These are phyloP conservation scores for Poliocrania exsul DNA, from an alignment of 2,797 vertebrate genomes.

Conservation along the genomic window DNA sequence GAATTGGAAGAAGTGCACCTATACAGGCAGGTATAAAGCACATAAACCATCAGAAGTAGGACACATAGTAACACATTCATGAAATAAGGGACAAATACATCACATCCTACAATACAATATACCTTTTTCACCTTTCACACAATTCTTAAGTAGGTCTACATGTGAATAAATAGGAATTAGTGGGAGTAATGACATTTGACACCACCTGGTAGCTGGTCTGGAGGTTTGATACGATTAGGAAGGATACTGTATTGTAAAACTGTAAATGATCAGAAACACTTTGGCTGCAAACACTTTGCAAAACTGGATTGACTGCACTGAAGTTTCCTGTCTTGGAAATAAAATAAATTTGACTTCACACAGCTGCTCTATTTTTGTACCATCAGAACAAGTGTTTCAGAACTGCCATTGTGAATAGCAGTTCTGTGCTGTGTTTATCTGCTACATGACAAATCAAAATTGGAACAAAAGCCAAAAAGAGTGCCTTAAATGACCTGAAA, in stretches of 20 bases:
- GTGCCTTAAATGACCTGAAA: slow-evolving; percentile 48
- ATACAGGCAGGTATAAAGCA: not conserved
- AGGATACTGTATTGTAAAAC: not conserved
- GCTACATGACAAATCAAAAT: slow-evolving; percentile 47
- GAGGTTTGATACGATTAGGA: not conserved
- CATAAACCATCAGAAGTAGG: not conserved
- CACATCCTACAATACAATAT: not conserved
- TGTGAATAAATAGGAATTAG: not conserved
- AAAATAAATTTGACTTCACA: slow-evolving; percentile 57
- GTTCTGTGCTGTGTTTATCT: slow-evolving; percentile 40
- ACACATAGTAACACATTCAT: not conserved
- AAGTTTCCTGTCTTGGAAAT: slow-evolving; percentile 31
- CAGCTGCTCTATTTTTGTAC: slow-evolving; percentile 59
- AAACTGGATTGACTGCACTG: slow-evolving; percentile 26
- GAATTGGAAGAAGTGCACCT: not conserved
- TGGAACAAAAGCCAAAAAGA: slow-evolving; percentile 5
- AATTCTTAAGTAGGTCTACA: not conserved
- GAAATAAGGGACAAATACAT: not conserved
- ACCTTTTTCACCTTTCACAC: not conserved
- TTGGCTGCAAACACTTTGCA: slow-evolving; percentile 26
- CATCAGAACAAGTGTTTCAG: slow-evolving; percentile 44
- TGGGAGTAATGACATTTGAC: not conserved
- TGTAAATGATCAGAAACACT: slow-evolving; percentile 4
- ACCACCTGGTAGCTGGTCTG: not conserved
- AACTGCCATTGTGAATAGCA: slow-evolving; percentile 52